Percentiles rank a stretch among this genome's conserved stretches.
Conservation (phyloP, 2,888 invertebrate species). For the Lasioglossum pauxillum region DNA sequence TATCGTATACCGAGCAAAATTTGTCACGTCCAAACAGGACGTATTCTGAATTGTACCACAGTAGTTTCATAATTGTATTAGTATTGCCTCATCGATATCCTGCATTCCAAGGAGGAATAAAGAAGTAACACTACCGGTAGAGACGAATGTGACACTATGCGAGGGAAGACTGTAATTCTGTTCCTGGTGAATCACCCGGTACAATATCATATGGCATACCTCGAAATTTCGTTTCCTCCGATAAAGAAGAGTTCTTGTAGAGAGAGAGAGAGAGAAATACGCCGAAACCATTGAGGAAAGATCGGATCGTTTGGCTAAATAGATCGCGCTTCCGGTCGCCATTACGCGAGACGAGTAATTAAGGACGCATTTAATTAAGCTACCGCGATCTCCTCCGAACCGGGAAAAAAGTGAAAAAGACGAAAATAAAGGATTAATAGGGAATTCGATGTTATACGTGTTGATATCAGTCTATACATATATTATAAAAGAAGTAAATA, state of each 20-base stretch:
- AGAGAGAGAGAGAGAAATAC: conserved; percentile 40
- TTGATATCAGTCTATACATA: conserved; percentile 81
- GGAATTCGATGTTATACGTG: conserved; percentile 77
- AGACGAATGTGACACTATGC: too few species aligned
- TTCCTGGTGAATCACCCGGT: too few species aligned
- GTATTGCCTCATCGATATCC: too few species aligned
- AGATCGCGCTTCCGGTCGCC: conserved; percentile 29
- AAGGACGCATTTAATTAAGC: conserved; percentile 58
- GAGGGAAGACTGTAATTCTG: too few species aligned
- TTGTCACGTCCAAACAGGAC: too few species aligned
- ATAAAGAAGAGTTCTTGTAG: background rate
- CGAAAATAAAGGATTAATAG: conserved; percentile 46
- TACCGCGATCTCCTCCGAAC: conserved; percentile 66
- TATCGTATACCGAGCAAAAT: too few species aligned
- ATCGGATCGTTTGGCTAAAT: conserved; percentile 34
- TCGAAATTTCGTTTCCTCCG: conserved; percentile 55
- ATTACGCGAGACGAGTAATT: conserved; percentile 46
- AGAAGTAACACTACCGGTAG: too few species aligned
- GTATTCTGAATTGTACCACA: too few species aligned
- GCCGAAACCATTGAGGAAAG: conserved; percentile 56
- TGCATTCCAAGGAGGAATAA: too few species aligned
- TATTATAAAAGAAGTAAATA: conserved; percentile 68
- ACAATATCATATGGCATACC: conserved; percentile 10
- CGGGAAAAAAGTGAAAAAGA: conserved; percentile 46
- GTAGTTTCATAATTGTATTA: too few species aligned